Conservation (phyloP, 2,113 vertebrate species). For the Halichoerus grypus region DNA sequence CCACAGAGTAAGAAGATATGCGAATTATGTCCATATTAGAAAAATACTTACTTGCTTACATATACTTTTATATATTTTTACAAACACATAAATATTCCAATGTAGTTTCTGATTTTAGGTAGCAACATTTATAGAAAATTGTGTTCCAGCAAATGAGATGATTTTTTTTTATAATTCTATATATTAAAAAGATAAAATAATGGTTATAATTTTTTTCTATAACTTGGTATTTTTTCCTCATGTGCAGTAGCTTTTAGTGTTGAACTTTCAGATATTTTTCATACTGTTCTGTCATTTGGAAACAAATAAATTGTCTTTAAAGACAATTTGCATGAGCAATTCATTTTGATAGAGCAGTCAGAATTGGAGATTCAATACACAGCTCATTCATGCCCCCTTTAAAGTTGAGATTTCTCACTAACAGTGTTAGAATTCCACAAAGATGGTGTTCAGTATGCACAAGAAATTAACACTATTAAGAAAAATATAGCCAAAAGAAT, state of each 20-base stretch:
- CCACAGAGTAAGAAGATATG: neutral
- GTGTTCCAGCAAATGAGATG: neutral
- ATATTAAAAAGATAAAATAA: neutral
- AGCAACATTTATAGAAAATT: neutral
- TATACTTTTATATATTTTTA: neutral
- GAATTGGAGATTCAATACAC: constrained; percentile 77
- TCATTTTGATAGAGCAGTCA: constrained; percentile 79
- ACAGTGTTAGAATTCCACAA: constrained; percentile 55
- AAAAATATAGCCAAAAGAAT: constrained; percentile 35
- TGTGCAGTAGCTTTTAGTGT: neutral
- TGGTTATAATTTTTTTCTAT: neutral
- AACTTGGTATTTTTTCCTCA: neutral
- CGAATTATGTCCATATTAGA: neutral
- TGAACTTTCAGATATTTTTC: constrained; percentile 16
- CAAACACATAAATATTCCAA: neutral
- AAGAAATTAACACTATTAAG: constrained; percentile 69
- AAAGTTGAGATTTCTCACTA: constrained; percentile 67
- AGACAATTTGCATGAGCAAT: constrained; percentile 79
- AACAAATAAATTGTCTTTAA: constrained; percentile 74
- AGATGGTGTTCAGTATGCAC: constrained; percentile 8
- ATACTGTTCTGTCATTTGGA: constrained; percentile 63
- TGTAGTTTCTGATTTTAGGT: neutral
- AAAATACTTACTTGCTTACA: neutral
- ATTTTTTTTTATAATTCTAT: neutral
- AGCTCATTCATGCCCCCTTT: constrained; percentile 71